Evolutionary conservation across 2,113 vertebrate species (phyloP).

Genomic region (Poeciliopsis occidentalis): DNA sequence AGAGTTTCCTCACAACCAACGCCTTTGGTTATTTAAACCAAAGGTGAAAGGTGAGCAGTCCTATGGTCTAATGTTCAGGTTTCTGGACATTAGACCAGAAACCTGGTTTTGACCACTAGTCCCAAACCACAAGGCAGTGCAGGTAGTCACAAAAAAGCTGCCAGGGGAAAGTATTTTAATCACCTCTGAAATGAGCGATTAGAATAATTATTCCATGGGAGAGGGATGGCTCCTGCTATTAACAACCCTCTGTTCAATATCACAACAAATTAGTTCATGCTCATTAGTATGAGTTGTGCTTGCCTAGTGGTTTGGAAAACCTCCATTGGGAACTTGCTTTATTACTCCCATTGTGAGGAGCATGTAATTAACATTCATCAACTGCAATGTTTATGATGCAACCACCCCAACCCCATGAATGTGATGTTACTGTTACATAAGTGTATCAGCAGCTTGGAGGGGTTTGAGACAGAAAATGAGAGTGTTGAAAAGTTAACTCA

Average conservation of each 20-base stretch:
- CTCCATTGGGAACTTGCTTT: constrained; percentile 60
- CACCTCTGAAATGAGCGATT: constrained; percentile 78
- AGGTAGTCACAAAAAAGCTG: constrained; percentile 50
- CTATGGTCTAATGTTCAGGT: constrained; percentile 7
- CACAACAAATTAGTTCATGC: constrained; percentile 72
- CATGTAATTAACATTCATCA: constrained; percentile 69
- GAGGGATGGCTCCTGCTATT: constrained; percentile 72
- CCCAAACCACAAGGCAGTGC: constrained; percentile 61
- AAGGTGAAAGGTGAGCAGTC: background rate
- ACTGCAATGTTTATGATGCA: constrained; percentile 52
- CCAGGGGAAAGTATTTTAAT: constrained; percentile 74
- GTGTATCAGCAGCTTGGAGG: constrained; percentile 21
- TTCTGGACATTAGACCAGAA: background rate
- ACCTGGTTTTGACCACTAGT: constrained; percentile 36
- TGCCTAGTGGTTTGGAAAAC: constrained; percentile 66
- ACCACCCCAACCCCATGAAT: constrained; percentile 48
- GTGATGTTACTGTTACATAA: constrained; percentile 57
- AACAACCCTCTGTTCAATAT: constrained; percentile 77
- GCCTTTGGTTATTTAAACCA: too few relatives aligned
- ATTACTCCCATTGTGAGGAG: constrained; percentile 61
- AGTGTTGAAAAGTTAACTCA: background rate
- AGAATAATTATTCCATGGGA: constrained; percentile 79
- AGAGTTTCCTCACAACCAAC: background rate
- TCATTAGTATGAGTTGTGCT: constrained; percentile 77
- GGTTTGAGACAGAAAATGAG: background rate